phyloP scores from a whole-genome alignment of 1,140 invertebrate species.

The Monomorium pharaonis region DNA sequence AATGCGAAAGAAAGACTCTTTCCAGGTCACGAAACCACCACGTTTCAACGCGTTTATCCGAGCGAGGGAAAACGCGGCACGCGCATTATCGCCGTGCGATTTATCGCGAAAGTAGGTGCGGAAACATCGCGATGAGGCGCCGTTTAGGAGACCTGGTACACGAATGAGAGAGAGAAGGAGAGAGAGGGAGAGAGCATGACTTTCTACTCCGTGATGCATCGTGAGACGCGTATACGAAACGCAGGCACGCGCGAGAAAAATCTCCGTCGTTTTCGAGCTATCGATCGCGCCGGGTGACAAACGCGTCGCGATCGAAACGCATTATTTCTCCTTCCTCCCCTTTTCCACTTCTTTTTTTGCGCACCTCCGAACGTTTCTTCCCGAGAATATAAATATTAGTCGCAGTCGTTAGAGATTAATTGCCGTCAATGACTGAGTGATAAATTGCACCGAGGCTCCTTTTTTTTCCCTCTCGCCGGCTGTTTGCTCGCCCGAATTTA shows the following conservation, averaged over 20 bases:
- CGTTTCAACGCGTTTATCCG: constrained; percentile 5
- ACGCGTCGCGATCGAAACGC: constrained; percentile 33
- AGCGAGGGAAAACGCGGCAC: constrained; percentile 15
- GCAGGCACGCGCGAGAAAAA: constrained; percentile 45
- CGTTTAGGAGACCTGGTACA: constrained; percentile 12
- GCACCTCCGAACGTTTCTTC: constrained; percentile 11
- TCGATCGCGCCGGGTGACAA: constrained; percentile 39
- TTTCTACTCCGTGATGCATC: constrained; percentile 40
- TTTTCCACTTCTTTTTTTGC: neutral
- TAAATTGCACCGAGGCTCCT: constrained; percentile 21
- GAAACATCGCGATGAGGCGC: constrained; percentile 31
- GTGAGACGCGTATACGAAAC: constrained; percentile 36
- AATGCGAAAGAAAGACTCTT: constrained; percentile 6
- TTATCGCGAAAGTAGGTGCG: constrained; percentile 51
- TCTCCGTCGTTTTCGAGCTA: constrained; percentile 14
- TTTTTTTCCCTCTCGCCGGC: neutral
- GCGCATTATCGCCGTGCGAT: constrained; percentile 44
- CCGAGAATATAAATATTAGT: constrained; percentile 60
- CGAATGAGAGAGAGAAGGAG: neutral
- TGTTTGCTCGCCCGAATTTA: constrained; percentile 26
- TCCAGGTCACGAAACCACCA: constrained; percentile 10
- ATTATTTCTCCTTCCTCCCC: constrained; percentile 13
- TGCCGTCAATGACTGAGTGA: constrained; percentile 53
- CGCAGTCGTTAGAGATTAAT: constrained; percentile 58
- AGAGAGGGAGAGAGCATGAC: constrained; percentile 18